Base-by-base conservation (phyloP, 2,888 invertebrate genomes). In the Lycia hirtaria region DNA sequence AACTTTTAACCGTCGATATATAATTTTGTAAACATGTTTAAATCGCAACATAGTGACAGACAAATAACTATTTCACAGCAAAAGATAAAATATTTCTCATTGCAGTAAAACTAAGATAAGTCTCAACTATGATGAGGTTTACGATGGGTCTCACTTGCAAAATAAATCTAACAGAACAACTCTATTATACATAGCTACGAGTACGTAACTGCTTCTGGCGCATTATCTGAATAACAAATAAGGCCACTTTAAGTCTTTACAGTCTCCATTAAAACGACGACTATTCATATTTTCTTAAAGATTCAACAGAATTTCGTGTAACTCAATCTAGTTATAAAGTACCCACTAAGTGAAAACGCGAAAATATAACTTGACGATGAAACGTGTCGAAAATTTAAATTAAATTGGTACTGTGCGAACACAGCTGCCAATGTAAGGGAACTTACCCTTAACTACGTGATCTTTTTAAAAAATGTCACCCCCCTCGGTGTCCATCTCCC, bases 191-290 rank as follows among this genome's bases (percentile, higher is more conserved):
- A n/a, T n/a, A n/a, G n/a, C n/a, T n/a, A n/a, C n/a, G n/a, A n/a
- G n/a, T n/a, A n/a, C n/a, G n/a, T n/a, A n/a, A 14, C 12, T 67
- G 62, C 65, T 69, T 63, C 66, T 66, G 68, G 65, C 55, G 17
- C 64, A 69, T 65, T 72, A 78, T 81, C 74, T 78, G 78, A 80
- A 78, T 81, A 67, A 75, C 78, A 81, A 78, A 81, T 80, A 71
- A 73, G 74, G 63, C 58, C 41, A 67, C 68, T 72, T 55, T 50
- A 45, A 60, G 50, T 58, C 51, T n/a, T 20, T 24, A 51, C 61
- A 58, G 60, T 56, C 60, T 60, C 62, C 60, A 65, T 69, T 65
- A 68, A 44, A 60, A 4, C 7, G 56, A 60, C 51, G 5, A 35
- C n/a, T 20, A 65, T 65, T 69, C 43, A 68, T 64, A 65, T 60